Percentiles rank a stretch among this genome's conserved stretches.
These are phyloP conservation scores for Neoniphon sammara DNA, from an alignment of 2,797 vertebrate species.

Conservation along the genomic window DNA sequence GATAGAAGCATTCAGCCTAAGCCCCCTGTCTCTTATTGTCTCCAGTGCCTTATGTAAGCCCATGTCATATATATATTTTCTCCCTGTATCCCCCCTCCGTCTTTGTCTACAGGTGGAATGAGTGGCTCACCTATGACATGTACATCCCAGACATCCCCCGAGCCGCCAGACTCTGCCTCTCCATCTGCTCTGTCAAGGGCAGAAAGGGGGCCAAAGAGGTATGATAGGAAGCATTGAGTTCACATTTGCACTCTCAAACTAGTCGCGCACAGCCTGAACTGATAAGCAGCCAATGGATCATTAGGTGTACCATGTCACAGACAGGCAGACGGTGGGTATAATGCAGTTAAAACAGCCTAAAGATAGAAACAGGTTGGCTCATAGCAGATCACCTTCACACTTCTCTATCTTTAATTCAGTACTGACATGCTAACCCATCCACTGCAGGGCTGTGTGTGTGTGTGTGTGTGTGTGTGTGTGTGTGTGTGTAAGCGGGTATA, in stretches of 20 bases:
- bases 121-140: slow-evolving; percentile 96
- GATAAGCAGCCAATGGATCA: not conserved
- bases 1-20: not conserved
- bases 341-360: slow-evolving; percentile 18
- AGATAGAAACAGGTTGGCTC: slow-evolving; percentile 5
- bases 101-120: slow-evolving; percentile 88
- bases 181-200: slow-evolving; percentile 97
- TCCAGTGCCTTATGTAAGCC: not conserved
- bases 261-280: not conserved
- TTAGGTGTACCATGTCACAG: not conserved
- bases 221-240: slow-evolving; percentile 9
- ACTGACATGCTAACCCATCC: slow-evolving; percentile 3
- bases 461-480: not conserved
- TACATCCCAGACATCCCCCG: slow-evolving; percentile 96
- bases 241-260: too few species aligned
- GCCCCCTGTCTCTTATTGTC: not conserved
- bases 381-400: slow-evolving; percentile 20
- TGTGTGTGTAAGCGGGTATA: not conserved
- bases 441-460: slow-evolving; percentile 2
- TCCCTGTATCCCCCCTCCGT: not conserved
- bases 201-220: slow-evolving; percentile 98
- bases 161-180: slow-evolving; percentile 95
- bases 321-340: not conserved
- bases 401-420: slow-evolving; percentile 30
- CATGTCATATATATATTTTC: not conserved